Evolutionary conservation across 92 coral and sea anemone genomes (phyloP).

Genomic region (Palythoa grandiflora): DNA sequence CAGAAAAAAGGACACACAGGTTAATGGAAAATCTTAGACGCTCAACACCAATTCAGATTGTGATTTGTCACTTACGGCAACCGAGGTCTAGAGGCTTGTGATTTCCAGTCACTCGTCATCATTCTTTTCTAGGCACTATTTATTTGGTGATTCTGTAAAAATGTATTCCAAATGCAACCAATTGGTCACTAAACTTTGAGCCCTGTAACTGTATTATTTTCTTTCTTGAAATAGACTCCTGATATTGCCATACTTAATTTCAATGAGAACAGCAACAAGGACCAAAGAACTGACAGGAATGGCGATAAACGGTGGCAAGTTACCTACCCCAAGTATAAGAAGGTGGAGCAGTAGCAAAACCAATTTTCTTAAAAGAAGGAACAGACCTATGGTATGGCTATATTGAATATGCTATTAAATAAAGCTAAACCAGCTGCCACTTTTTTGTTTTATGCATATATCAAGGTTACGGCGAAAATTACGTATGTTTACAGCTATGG

Average conservation of each 20-base stretch:
- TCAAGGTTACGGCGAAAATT: not conserved
- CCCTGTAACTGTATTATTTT: too few species aligned
- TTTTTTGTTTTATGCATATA: not conserved
- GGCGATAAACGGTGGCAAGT: conserved; percentile 54
- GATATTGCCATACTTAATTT: conserved; percentile 47
- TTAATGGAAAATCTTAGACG: too few species aligned
- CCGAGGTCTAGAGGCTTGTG: too few species aligned
- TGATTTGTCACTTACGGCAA: too few species aligned
- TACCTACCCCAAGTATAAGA: conserved; percentile 56
- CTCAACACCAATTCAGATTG: too few species aligned
- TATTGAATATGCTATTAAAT: not conserved
- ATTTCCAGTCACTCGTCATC: too few species aligned
- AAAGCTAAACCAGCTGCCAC: not conserved
- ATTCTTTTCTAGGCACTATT: too few species aligned
- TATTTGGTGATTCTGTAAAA: too few species aligned
- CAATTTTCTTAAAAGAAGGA: conserved; percentile 43
- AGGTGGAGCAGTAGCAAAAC: conserved; percentile 60
- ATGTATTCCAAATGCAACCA: too few species aligned
- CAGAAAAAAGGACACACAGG: too few species aligned
- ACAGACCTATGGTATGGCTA: conserved; percentile 50
- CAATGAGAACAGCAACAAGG: conserved; percentile 38
- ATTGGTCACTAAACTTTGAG: too few species aligned
- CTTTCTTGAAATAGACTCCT: not conserved
- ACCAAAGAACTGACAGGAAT: conserved; percentile 20
- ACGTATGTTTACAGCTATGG: not conserved